phyloP scores from a whole-genome alignment of 2,797 vertebrate genomes.

The Bufotes viridis region DNA sequence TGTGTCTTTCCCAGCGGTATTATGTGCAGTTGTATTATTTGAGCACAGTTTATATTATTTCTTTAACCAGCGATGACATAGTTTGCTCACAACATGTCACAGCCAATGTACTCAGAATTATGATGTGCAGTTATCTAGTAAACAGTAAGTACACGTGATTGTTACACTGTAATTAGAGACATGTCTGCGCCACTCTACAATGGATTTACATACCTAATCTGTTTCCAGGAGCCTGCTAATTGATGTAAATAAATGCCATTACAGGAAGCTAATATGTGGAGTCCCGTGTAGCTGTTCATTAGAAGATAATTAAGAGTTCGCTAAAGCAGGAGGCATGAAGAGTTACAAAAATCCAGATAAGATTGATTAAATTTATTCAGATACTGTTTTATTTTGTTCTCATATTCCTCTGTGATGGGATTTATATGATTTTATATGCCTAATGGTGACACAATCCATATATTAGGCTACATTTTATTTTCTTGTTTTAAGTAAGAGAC shows the following conservation, averaged over 20 bases:
- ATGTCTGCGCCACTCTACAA: constrained; percentile 15
- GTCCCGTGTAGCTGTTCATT: constrained; percentile 43
- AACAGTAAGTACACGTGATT: constrained; percentile 41
- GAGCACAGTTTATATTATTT: background rate
- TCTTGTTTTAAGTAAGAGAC: too few relatives aligned
- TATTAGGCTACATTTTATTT: background rate
- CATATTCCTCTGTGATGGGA: too few relatives aligned
- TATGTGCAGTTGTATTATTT: background rate
- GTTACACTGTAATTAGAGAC: constrained; percentile 43
- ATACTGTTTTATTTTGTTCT: background rate
- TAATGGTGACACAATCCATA: background rate
- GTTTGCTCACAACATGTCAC: background rate
- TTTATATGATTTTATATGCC: background rate
- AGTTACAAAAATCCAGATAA: constrained; percentile 4
- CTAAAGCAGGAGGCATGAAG: constrained; percentile 10
- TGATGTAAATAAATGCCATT: constrained; percentile 52
- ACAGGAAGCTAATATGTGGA: constrained; percentile 50
- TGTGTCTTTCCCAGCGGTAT: too few relatives aligned
- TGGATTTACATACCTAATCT: constrained; percentile 52
- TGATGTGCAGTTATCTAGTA: constrained; percentile 32
- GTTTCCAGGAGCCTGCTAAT: constrained; percentile 43
- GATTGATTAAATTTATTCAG: background rate
- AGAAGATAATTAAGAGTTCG: constrained; percentile 40
- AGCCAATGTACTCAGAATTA: background rate
- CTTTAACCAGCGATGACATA: background rate